Conservation (phyloP, 2,888 invertebrate species). For the Meloe dianella region DNA sequence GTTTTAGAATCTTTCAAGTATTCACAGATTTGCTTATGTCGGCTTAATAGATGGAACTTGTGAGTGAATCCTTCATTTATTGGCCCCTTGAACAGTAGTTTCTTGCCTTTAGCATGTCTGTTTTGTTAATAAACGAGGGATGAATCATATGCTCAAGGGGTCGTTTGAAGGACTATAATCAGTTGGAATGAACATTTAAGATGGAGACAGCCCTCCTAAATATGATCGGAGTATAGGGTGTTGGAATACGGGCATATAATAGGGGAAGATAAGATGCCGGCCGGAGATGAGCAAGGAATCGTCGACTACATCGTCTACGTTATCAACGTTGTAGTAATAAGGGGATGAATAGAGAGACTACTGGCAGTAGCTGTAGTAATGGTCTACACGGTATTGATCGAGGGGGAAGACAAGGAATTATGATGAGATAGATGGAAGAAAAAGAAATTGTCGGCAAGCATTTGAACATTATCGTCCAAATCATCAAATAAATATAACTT, state of each 20-base stretch:
- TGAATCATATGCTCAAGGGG: slow-evolving; percentile 48
- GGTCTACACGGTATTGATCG: slow-evolving; percentile 1
- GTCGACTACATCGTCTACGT: not conserved
- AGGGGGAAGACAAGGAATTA: not conserved
- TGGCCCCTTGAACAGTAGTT: not conserved
- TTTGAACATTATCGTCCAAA: not conserved
- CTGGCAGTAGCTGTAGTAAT: not conserved
- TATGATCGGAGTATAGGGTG: slow-evolving; percentile 25
- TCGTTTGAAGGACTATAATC: slow-evolving; percentile 38
- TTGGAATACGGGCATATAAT: slow-evolving; percentile 30
- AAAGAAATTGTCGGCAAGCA: not conserved
- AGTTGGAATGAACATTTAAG: slow-evolving; percentile 38
- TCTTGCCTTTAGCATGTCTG: slow-evolving; percentile 1
- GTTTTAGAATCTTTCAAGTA: slow-evolving; percentile 3
- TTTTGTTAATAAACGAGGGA: slow-evolving; percentile 26
- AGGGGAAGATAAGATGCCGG: slow-evolving; percentile 43
- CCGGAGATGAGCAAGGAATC: slow-evolving; percentile 34
- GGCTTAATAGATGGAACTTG: slow-evolving; percentile 1
- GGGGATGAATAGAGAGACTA: slow-evolving; percentile 1
- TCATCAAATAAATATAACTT: not conserved
- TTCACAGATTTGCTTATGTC: slow-evolving; percentile 6
- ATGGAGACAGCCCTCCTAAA: slow-evolving; percentile 41
- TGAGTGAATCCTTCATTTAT: slow-evolving; percentile 6
- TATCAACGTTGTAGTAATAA: not conserved
- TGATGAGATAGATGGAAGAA: not conserved